A percentile compares a stretch with the other conserved stretches of the same genome.
Conservation (phyloP, 2,888 invertebrate genomes). For the Ephialtes manifestator region DNA sequence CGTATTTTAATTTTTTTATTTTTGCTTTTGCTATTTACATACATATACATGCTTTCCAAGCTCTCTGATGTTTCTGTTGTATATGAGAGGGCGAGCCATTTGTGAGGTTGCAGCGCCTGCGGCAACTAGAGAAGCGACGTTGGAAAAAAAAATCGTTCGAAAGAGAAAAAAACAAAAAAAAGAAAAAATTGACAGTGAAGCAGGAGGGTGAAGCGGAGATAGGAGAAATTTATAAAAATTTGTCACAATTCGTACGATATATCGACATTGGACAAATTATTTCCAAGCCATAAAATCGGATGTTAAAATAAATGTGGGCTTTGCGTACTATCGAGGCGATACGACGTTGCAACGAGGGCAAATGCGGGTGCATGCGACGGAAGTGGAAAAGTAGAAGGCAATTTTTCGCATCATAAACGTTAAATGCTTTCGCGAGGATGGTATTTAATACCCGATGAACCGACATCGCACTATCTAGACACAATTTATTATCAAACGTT, state of each 20-base stretch:
- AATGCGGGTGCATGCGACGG: background rate
- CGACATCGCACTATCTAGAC: background rate
- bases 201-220: background rate
- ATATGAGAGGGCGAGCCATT: background rate
- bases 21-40: constrained; percentile 15
- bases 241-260: background rate
- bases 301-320: constrained; percentile 24
- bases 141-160: background rate
- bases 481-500: background rate
- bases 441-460: constrained; percentile 49
- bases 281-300: constrained; percentile 53
- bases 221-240: constrained; percentile 22
- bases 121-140: background rate
- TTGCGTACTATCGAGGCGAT: constrained; percentile 6
- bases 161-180: constrained; percentile 8
- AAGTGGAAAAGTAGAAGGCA: constrained; percentile 36
- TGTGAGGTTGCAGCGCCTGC: background rate
- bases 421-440: constrained; percentile 39
- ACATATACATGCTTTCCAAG: constrained; percentile 1
- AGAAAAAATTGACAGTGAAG: background rate
- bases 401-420: constrained; percentile 67
- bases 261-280: constrained; percentile 10
- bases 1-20: too few relatives aligned
- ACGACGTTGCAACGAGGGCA: constrained; percentile 4
- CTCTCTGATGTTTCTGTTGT: constrained; percentile 27